Percentiles rank a stretch among this genome's conserved stretches.
Evolutionary conservation across 2,797 vertebrate genomes (phyloP).

Genomic region (Phataginus tricuspis): DNA sequence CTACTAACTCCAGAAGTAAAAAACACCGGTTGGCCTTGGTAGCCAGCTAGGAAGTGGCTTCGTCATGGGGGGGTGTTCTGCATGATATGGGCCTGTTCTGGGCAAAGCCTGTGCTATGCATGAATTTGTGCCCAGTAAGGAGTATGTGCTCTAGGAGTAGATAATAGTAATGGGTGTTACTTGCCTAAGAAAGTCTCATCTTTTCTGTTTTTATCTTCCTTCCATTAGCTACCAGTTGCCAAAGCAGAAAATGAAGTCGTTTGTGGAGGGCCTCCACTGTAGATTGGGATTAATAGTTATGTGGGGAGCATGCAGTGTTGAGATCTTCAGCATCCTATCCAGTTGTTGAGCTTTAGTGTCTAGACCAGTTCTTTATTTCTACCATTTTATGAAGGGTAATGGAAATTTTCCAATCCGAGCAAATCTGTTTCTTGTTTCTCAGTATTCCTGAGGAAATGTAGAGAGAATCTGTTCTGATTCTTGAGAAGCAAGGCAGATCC

Average conservation of each 20-base stretch:
- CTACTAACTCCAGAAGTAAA: slow-evolving; percentile 65
- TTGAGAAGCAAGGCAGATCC: background rate
- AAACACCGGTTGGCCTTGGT: slow-evolving; percentile 44
- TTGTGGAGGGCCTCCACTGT: background rate
- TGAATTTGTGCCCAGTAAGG: slow-evolving; percentile 62
- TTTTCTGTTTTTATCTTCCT: slow-evolving; percentile 11
- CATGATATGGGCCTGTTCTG: slow-evolving; percentile 73
- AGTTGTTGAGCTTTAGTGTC: background rate
- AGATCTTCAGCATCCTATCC: background rate
- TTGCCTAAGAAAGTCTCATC: background rate
- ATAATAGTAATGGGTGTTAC: background rate
- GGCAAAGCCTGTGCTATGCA: slow-evolving; percentile 76
- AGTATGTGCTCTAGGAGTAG: background rate
- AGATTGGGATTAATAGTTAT: too few relatives aligned
- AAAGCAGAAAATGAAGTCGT: background rate
- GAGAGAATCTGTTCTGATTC: background rate
- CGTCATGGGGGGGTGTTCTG: slow-evolving; percentile 75
- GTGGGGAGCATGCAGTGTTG: too few relatives aligned
- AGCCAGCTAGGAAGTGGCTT: slow-evolving; percentile 61
- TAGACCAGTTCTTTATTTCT: background rate
- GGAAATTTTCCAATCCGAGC: background rate
- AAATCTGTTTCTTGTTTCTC: background rate
- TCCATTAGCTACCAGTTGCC: background rate
- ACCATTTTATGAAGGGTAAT: background rate
- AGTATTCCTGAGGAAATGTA: background rate